Percentiles rank a stretch among this genome's conserved stretches.
Conservation (phyloP, 2,113 vertebrate genomes). For the Rhinichthys klamathensis region DNA sequence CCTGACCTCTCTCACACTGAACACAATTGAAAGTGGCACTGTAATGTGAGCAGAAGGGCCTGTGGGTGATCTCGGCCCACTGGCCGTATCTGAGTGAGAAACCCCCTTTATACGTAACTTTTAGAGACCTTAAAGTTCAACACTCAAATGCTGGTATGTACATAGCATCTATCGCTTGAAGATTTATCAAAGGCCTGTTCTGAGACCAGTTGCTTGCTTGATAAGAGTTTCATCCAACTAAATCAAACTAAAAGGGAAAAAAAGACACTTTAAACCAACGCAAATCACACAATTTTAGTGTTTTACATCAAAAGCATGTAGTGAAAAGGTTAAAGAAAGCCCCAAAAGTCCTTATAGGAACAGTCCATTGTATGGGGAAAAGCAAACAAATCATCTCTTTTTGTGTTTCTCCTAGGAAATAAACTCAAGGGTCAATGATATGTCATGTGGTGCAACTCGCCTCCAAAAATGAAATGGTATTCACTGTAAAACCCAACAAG, state of each 20-base stretch:
- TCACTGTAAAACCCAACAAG: too few species aligned
- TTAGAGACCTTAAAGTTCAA: slow-evolving; percentile 42
- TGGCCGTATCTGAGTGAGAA: slow-evolving; percentile 57
- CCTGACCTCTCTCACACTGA: slow-evolving; percentile 65
- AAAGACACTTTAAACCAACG: neutral
- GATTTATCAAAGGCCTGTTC: neutral
- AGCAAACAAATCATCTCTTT: neutral
- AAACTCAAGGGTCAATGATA: neutral
- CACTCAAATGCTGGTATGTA: neutral
- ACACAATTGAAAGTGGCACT: slow-evolving; percentile 63
- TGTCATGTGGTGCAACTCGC: neutral
- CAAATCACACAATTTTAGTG: too few species aligned
- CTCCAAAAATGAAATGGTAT: neutral
- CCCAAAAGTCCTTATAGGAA: too few species aligned
- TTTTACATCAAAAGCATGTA: neutral
- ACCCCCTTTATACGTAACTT: slow-evolving; percentile 65
- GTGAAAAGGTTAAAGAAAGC: too few species aligned
- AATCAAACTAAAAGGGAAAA: neutral
- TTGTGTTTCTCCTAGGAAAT: neutral
- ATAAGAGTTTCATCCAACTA: slow-evolving; percentile 4
- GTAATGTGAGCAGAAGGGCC: slow-evolving; percentile 68
- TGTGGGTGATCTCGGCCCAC: slow-evolving; percentile 48
- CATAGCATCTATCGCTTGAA: neutral
- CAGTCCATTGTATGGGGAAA: neutral
- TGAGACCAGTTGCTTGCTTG: neutral